These are phyloP conservation scores for Psophia crepitans DNA, from an alignment of 2,113 vertebrate genomes.

Conservation along the genomic window DNA sequence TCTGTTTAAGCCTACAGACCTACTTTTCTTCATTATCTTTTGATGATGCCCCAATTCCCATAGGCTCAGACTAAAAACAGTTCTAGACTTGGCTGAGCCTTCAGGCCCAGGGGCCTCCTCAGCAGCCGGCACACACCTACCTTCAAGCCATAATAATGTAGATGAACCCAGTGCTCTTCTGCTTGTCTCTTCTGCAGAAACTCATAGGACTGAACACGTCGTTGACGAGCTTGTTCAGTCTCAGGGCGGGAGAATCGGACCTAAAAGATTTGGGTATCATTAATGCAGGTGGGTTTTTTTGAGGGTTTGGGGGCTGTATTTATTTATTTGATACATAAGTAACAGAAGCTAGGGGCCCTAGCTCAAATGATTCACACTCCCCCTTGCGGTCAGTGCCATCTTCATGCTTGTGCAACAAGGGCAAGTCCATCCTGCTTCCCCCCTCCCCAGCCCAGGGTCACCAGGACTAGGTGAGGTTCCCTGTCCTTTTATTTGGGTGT, in stretches of 20 bases:
- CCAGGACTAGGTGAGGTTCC: neutral
- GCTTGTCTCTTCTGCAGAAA: constrained; percentile 97
- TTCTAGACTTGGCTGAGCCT: neutral
- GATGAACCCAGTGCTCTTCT: constrained; percentile 92
- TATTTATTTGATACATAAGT: neutral
- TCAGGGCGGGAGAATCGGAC: constrained; percentile 94
- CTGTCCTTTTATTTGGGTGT: neutral
- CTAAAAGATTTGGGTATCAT: constrained; percentile 56
- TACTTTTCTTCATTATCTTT: neutral
- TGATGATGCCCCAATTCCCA: neutral
- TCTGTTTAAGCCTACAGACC: neutral
- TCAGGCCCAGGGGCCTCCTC: neutral
- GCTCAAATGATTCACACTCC: neutral
- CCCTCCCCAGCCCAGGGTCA: neutral
- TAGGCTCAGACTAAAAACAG: neutral
- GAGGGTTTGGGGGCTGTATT: too few relatives aligned
- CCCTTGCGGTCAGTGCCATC: neutral
- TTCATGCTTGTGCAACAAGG: neutral
- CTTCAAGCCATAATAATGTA: constrained; percentile 86
- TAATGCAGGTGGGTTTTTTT: too few relatives aligned
- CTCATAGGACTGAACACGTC: constrained; percentile 93
- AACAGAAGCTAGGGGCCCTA: neutral
- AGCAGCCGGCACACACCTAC: constrained; percentile 62
- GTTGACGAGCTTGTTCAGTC: constrained; percentile 92
- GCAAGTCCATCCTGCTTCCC: neutral